phyloP scores from a whole-genome alignment of 2,888 invertebrate genomes.

The Timema podura region DNA sequence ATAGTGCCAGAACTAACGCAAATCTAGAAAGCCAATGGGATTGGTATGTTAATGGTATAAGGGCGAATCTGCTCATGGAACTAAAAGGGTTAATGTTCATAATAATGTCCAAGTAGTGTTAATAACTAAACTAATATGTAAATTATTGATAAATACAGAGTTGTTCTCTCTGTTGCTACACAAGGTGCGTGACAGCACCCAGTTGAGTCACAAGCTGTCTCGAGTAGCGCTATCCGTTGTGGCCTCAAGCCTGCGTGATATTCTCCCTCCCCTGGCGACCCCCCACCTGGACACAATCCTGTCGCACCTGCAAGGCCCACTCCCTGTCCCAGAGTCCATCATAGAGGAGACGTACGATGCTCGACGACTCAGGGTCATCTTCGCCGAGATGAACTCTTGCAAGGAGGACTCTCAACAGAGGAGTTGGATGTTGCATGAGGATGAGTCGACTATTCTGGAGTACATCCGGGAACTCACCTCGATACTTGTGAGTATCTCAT shows the following conservation, averaged over 20 bases:
- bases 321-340: conserved; percentile 60
- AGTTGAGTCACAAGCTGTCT: conserved; percentile 81
- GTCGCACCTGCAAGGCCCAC: conserved; percentile 44
- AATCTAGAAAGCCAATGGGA: too few relatives aligned
- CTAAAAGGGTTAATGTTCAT: not conserved
- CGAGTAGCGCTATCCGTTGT: conserved; percentile 80
- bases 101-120: not conserved
- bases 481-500: conserved; percentile 61
- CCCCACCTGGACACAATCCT: conserved; percentile 21
- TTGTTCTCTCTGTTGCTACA: too few relatives aligned
- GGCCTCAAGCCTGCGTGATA: conserved; percentile 43
- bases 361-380: conserved; percentile 73
- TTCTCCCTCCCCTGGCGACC: conserved; percentile 17
- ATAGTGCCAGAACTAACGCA: too few relatives aligned
- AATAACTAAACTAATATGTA: not conserved
- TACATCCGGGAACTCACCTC: conserved; percentile 78
- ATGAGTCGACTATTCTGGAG: conserved; percentile 82
- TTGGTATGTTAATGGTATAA: too few relatives aligned
- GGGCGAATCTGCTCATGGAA: not conserved
- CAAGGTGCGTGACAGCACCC: conserved; percentile 71
- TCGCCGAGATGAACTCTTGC: conserved; percentile 78
- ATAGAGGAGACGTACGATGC: conserved; percentile 83
- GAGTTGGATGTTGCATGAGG: conserved; percentile 93
- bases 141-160: conserved; percentile 33
- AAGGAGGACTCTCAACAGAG: conserved; percentile 94